These are phyloP conservation scores for Ptychadena robeensis DNA, from an alignment of 2,797 vertebrate species.

Conservation along the genomic window DNA sequence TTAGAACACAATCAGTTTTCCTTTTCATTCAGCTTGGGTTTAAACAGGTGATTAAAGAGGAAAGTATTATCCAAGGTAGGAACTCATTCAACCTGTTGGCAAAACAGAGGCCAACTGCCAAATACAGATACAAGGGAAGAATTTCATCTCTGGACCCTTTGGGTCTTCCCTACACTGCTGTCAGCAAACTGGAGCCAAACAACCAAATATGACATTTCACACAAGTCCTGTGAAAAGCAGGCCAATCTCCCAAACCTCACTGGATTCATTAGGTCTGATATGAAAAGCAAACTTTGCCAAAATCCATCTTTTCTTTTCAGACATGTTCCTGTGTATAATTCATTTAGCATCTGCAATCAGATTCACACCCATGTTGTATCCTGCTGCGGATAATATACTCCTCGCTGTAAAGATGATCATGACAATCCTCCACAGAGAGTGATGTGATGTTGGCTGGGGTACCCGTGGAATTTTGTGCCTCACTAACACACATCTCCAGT, in stretches of 20 bases:
- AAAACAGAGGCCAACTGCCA: no score
- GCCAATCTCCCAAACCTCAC: not conserved
- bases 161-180: no score
- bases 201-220: no score
- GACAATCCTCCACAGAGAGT: slow-evolving; percentile 14
- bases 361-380: not conserved
- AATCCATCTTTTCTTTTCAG: not conserved
- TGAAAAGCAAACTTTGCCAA: not conserved
- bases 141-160: no score
- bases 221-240: not conserved
- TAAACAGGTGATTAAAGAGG: no score
- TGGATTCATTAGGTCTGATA: not conserved
- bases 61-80: no score
- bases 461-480: slow-evolving; percentile 12
- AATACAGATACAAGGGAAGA: no score
- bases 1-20: no score
- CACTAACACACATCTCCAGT: slow-evolving; percentile 49
- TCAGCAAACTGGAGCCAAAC: no score
- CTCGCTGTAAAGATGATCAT: slow-evolving; percentile 18
- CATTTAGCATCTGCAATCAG: not conserved
- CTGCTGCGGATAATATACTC: slow-evolving; percentile 6
- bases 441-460: not conserved
- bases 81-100: no score
- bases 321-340: not conserved
- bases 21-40: no score